Evolutionary conservation across 2,888 invertebrate genomes (phyloP).

Genomic region (Mythimna impura): DNA sequence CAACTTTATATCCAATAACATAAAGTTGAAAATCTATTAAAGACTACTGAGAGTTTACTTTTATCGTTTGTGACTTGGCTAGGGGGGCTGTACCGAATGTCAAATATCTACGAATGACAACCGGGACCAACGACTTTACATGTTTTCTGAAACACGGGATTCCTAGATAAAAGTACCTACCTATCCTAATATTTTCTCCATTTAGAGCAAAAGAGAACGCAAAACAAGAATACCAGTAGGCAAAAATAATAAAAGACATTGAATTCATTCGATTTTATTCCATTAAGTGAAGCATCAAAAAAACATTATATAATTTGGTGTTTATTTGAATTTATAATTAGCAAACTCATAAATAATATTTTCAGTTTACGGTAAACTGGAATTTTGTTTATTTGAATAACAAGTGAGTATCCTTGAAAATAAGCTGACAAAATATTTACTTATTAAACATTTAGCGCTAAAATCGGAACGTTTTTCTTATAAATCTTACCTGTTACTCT

Average conservation of each 20-base stretch:
- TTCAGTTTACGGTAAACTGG: conserved; percentile 21
- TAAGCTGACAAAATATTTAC: conserved; percentile 26
- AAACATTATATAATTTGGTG: neutral
- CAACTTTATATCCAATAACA: no score
- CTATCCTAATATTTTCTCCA: no score
- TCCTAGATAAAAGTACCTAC: no score
- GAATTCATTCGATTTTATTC: neutral
- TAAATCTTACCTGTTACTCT: conserved; percentile 1
- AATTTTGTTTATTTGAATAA: conserved; percentile 23
- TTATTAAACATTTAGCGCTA: neutral
- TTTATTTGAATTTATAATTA: conserved; percentile 19
- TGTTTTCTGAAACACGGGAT: no score
- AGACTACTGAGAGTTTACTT: no score
- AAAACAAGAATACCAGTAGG: neutral
- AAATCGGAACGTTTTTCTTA: conserved; percentile 19
- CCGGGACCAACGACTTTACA: no score
- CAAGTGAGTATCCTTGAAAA: conserved; percentile 21
- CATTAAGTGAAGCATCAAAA: neutral
- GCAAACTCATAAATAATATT: neutral
- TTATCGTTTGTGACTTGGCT: no score
- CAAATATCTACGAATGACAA: no score
- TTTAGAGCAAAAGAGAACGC: no score
- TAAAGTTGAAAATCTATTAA: no score
- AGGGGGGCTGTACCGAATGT: no score
- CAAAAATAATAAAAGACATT: neutral